Evolutionary conservation across 1,140 invertebrate species (phyloP).

Genomic region (Acyrthosiphon pisum): DNA sequence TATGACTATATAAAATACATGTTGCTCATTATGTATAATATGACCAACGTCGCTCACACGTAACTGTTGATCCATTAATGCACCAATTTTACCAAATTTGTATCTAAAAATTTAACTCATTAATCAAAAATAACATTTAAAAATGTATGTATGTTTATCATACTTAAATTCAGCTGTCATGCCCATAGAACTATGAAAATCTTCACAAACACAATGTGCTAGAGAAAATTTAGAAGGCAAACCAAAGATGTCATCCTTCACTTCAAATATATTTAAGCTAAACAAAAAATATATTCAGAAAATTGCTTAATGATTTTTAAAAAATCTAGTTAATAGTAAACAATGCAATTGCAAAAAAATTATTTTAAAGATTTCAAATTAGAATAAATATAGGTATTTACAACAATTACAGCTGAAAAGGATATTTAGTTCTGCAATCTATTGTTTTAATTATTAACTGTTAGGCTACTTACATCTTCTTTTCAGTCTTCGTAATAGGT

Average conservation of each 20-base stretch:
- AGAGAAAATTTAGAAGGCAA: conserved; percentile 3
- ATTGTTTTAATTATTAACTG: not conserved
- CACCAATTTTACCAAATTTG: not conserved
- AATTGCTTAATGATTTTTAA: not conserved
- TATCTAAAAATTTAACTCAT: not conserved
- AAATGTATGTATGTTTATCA: not conserved
- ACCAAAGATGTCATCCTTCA: not conserved
- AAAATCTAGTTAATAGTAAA: not conserved
- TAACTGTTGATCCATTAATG: conserved; percentile 37
- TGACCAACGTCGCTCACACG: not conserved
- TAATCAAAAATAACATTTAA: not conserved
- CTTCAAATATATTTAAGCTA: not conserved
- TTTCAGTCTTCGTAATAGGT: not conserved
- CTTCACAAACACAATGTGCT: not conserved
- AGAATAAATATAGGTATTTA: not conserved
- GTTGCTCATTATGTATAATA: not conserved
- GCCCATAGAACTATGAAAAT: not conserved
- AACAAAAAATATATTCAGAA: not conserved
- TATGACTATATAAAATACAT: conserved; percentile 14
- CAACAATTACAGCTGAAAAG: not conserved
- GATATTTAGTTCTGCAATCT: not conserved
- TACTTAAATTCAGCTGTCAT: conserved; percentile 20
- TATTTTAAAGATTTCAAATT: not conserved
- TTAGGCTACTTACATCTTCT: not conserved
- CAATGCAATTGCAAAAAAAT: not conserved